phyloP scores from a whole-genome alignment of 2,113 vertebrate genomes.

The Oreocharis arfaki region DNA sequence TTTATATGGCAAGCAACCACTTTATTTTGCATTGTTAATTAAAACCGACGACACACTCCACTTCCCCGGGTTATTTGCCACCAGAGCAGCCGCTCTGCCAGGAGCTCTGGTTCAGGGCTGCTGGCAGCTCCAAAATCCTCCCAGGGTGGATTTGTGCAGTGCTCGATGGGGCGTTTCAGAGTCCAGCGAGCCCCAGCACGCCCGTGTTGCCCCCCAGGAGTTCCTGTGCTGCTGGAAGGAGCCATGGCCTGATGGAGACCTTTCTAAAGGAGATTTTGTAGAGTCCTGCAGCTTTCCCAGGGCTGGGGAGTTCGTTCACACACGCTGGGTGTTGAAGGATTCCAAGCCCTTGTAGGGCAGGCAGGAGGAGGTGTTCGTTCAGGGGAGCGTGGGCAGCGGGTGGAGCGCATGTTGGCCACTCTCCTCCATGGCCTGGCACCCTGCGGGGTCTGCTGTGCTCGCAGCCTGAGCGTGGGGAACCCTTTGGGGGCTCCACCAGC shows the following conservation, averaged over 20 bases:
- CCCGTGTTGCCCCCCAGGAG: background rate
- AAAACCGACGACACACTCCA: background rate
- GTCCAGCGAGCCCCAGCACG: background rate
- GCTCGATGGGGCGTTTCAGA: background rate
- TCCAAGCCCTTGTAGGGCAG: background rate
- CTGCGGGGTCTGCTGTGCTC: background rate
- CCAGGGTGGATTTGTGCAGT: background rate
- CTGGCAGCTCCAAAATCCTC: background rate
- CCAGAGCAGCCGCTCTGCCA: background rate
- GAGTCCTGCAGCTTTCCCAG: background rate
- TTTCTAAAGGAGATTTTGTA: background rate
- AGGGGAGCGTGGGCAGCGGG: fast-evolving
- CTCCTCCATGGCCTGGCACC: fast-evolving
- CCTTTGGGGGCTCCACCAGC: fast-evolving
- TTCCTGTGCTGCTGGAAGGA: background rate
- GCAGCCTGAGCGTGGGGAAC: fast-evolving
- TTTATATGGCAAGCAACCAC: conserved; percentile 23
- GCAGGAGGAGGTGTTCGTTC: background rate
- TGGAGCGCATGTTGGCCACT: fast-evolving
- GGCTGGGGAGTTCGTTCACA: background rate
- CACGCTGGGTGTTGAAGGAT: background rate
- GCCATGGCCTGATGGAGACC: fast-evolving
- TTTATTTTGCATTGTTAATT: conserved; percentile 59
- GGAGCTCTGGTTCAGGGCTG: background rate
- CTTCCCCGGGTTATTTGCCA: background rate